Conservation (phyloP, 2,797 vertebrate genomes). For the Sylvilagus floridanus region DNA sequence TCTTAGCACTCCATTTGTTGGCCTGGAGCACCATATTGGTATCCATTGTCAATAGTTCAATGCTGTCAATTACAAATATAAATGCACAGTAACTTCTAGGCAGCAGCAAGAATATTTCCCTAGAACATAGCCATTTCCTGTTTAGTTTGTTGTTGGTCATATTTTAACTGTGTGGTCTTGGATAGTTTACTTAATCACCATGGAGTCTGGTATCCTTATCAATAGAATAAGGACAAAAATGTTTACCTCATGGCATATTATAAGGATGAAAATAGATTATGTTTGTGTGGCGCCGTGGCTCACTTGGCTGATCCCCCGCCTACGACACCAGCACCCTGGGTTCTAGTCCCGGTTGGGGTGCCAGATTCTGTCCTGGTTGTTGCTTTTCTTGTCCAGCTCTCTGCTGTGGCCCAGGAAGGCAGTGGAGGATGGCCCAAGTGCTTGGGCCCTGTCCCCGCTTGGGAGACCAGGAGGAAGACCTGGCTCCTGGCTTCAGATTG, state of each 20-base stretch:
- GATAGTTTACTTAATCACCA: background rate
- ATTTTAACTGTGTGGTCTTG: background rate
- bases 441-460: too few species aligned
- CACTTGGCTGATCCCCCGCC: too few species aligned
- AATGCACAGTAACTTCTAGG: background rate
- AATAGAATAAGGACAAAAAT: background rate
- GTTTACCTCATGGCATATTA: background rate
- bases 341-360: too few species aligned
- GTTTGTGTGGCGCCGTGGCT: background rate
- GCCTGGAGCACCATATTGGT: background rate
- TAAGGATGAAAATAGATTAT: background rate
- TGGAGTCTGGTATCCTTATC: background rate
- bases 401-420: too few species aligned
- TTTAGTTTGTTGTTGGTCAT: constrained; percentile 23
- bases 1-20: background rate
- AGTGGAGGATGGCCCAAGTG: too few species aligned
- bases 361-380: too few species aligned
- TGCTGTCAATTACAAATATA: background rate
- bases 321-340: too few species aligned
- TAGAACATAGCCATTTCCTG: background rate
- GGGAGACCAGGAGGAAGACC: too few species aligned
- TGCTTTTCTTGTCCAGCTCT: too few species aligned
- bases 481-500: too few species aligned
- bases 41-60: background rate
- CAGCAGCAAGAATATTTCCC: background rate